These are phyloP conservation scores for Chiroxiphia lanceolata DNA, from an alignment of 2,797 vertebrate genomes.

Conservation along the genomic window DNA sequence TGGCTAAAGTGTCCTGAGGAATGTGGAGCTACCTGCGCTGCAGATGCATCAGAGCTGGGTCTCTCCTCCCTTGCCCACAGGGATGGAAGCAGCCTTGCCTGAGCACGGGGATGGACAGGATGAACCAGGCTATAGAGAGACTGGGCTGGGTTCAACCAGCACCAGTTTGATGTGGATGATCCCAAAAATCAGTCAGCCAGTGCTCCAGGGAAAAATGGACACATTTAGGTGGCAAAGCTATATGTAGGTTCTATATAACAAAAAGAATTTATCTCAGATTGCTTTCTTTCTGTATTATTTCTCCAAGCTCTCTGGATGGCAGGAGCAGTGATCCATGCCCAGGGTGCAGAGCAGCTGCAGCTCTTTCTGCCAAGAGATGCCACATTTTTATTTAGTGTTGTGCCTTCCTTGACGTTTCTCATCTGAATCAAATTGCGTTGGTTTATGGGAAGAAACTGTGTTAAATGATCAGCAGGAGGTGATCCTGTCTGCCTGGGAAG, in stretches of 20 bases:
- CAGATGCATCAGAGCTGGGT: neutral
- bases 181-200: neutral
- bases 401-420: neutral
- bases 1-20: neutral
- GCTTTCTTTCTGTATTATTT: neutral
- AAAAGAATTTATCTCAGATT: neutral
- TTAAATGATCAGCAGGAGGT: neutral
- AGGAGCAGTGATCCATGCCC: neutral
- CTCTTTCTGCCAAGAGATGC: neutral
- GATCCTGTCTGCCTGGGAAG: neutral
- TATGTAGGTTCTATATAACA: neutral
- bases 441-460: neutral
- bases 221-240: neutral
- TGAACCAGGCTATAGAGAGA: accelerated
- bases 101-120: neutral
- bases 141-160: neutral
- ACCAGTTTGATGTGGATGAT: neutral
- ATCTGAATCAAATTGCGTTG: neutral
- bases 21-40: neutral
- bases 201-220: neutral
- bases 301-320: neutral
- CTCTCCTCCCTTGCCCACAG: neutral
- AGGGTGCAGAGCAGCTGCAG: neutral
- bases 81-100: neutral
- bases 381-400: neutral